Base-by-base conservation (phyloP, 2,888 invertebrate genomes). In the Ophion slaviceki region DNA sequence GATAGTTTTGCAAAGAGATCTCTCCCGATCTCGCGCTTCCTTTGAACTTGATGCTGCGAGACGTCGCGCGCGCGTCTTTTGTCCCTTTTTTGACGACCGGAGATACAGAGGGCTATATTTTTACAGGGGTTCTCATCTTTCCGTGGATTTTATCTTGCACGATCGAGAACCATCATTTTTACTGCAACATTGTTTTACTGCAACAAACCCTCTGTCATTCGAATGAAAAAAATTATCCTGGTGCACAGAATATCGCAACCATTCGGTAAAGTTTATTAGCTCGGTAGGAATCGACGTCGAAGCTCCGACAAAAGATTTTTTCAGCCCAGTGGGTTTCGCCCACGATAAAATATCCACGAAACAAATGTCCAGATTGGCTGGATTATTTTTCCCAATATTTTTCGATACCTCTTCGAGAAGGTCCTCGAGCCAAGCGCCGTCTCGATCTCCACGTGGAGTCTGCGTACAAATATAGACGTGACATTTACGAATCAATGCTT, bases 401-500 rank as follows among this genome's bases (percentile, higher is more conserved):
- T 53, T 53, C 53, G 53, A 70, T 3, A 32, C 47, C 47, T 70
- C 70, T 14, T 24, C 14, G 14, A 53, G 47, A 70, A 53, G 20
- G 20, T 59, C 71, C 71, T 17, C 28, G 17, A 70, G 70, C 17
- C 70, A 7, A 28, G 6, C 17, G 40, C 28, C 17, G 47, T 70
- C 53, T 66, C 17, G 40, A 40, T 40, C 28, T 47, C 53, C 66
- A 76, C 64, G 76, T 66, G 66, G 24, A 61, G 53, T 76, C 20
- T 53, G 47, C 61, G 36, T 64, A 64, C 45, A 53, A 66, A 66
- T 66, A 76, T 76, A 76, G 64, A 53, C 66, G 32, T 76, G 64
- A 66, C 66, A 76, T 76, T 66, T 76, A 80, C 80, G 53, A 64
- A 72, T 80, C 62, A 72, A 80, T 80, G 32, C 14, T 47, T 20